phyloP scores from a whole-genome alignment of 2,797 vertebrate genomes.

The Chromis chromis region DNA sequence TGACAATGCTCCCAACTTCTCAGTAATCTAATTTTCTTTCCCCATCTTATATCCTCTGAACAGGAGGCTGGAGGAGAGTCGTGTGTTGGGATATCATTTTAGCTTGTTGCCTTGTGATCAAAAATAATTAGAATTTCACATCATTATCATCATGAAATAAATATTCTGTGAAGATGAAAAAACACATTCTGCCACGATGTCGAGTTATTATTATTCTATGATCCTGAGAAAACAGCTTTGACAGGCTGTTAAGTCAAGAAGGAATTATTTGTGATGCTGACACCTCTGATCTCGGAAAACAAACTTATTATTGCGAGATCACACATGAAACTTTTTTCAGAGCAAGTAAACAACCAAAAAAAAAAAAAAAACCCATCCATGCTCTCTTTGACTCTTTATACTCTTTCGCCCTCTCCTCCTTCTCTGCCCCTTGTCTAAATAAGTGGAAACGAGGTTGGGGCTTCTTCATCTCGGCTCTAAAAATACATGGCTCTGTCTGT shows the following conservation, averaged over 20 bases:
- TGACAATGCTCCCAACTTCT: conserved; percentile 11
- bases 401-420: conserved; percentile 20
- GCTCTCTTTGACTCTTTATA: conserved; percentile 8
- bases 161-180: conserved; percentile 22
- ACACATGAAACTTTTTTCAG: conserved; percentile 16
- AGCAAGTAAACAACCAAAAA: neutral
- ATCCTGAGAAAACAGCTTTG: conserved; percentile 27
- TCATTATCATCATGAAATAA: conserved; percentile 15
- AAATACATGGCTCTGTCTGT: conserved; percentile 63
- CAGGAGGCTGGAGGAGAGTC: neutral
- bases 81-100: neutral
- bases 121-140: conserved; percentile 17
- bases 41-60: neutral
- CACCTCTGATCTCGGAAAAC: conserved; percentile 25
- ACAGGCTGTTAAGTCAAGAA: conserved; percentile 30
- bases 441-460: conserved; percentile 54
- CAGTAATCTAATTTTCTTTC: conserved; percentile 11
- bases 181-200: neutral
- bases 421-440: conserved; percentile 38
- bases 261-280: conserved; percentile 18
- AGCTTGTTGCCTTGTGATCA: conserved; percentile 20
- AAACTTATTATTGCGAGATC: conserved; percentile 21
- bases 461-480: conserved; percentile 64
- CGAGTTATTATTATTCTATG: conserved; percentile 26
- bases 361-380: neutral